These are phyloP conservation scores for Amniataba percoides DNA, from an alignment of 2,797 vertebrate genomes.

Conservation along the genomic window DNA sequence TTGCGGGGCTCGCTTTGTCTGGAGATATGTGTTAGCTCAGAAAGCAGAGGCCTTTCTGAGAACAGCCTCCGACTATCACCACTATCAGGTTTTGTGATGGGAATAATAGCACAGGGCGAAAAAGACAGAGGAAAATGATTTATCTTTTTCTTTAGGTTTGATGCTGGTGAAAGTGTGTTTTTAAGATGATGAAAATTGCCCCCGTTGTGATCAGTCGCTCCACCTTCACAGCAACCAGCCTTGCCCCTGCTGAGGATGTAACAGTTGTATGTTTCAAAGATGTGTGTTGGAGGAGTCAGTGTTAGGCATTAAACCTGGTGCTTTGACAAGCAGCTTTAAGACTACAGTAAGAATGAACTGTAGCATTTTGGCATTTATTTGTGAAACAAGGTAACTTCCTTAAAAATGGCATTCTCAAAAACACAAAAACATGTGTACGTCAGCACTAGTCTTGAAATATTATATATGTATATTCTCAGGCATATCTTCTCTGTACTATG, in stretches of 20 bases:
- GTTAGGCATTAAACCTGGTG: not conserved
- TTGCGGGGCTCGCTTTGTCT: constrained; percentile 48
- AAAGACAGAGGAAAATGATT: constrained; percentile 27
- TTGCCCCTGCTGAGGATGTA: constrained; percentile 6
- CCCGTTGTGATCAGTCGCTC: constrained; percentile 28
- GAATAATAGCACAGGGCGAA: constrained; percentile 19
- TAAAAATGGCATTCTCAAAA: too few relatives aligned
- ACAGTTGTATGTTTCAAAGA: constrained; percentile 11
- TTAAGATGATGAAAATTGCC: constrained; percentile 18
- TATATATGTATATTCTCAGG: too few relatives aligned
- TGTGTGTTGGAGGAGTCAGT: not conserved
- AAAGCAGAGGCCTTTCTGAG: constrained; percentile 42
- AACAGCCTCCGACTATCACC: constrained; percentile 35
- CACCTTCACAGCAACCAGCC: not conserved
- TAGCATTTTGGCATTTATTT: too few relatives aligned
- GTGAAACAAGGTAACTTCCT: too few relatives aligned
- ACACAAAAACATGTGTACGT: too few relatives aligned
- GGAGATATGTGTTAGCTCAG: constrained; percentile 65
- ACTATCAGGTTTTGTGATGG: constrained; percentile 32
- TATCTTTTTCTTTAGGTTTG: constrained; percentile 17
- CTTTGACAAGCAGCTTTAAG: too few relatives aligned
- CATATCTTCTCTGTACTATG: too few relatives aligned
- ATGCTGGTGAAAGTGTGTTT: constrained; percentile 14
- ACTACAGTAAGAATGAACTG: too few relatives aligned
- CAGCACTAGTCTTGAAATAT: too few relatives aligned